Conservation (phyloP, 2,113 vertebrate genomes). For the Psilopsiagon aymara region DNA sequence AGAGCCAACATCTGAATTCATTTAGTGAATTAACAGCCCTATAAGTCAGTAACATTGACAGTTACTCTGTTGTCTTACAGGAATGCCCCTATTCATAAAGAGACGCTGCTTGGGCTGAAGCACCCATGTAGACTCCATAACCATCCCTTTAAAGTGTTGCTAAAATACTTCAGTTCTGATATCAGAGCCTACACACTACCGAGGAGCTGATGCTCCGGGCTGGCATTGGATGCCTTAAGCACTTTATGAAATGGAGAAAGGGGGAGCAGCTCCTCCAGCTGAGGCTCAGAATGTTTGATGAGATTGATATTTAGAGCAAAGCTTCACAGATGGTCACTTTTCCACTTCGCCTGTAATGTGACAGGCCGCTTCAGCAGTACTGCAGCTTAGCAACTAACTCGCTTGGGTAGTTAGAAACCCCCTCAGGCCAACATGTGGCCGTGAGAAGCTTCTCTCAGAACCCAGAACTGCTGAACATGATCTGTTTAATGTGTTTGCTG, state of each 20-base stretch:
- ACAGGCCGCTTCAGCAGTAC: background rate
- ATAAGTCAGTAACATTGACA: fast-evolving
- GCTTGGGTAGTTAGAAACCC: background rate
- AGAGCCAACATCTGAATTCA: background rate
- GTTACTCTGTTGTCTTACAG: background rate
- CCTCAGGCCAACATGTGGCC: fast-evolving
- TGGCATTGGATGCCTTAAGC: background rate
- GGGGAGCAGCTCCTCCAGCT: background rate
- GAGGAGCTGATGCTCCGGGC: background rate
- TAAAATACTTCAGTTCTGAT: background rate
- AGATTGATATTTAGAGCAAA: background rate
- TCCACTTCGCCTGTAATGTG: background rate
- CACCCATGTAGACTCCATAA: background rate
- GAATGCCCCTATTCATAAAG: background rate
- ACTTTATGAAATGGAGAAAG: background rate
- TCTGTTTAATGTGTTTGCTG: background rate
- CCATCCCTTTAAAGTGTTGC: background rate
- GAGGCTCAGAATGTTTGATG: background rate
- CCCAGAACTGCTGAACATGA: background rate
- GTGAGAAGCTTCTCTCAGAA: background rate
- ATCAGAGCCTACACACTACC: fast-evolving
- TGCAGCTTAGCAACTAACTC: background rate
- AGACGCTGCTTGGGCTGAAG: background rate
- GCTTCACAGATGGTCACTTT: background rate
- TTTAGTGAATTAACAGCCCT: background rate